Evolutionary conservation across 2,113 vertebrate genomes (phyloP).

Genomic region (Maccullochella peelii): DNA sequence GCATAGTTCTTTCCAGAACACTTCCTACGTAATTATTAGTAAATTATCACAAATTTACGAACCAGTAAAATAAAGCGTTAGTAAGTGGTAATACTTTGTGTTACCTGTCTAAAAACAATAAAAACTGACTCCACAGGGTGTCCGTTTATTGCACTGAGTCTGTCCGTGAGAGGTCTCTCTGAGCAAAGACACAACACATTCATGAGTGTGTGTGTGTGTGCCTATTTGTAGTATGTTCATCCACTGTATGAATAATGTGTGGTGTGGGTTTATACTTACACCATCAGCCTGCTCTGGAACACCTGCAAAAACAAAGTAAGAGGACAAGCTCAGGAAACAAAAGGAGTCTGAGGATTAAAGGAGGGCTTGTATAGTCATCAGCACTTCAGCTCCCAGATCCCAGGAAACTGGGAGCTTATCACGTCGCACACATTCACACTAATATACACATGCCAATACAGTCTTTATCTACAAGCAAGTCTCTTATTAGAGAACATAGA

Average conservation of each 20-base stretch:
- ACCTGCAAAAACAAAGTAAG: constrained; percentile 75
- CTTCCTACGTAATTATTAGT: neutral
- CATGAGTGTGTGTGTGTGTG: constrained; percentile 1
- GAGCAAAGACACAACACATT: constrained; percentile 37
- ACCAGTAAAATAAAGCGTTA: neutral
- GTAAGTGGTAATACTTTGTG: neutral
- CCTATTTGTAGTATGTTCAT: neutral
- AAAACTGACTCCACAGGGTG: constrained; percentile 11
- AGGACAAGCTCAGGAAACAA: constrained; percentile 60
- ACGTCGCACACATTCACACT: constrained; percentile 19
- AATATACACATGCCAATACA: constrained; percentile 1
- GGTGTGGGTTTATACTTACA: constrained; percentile 72
- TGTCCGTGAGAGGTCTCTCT: constrained; percentile 38
- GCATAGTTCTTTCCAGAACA: neutral
- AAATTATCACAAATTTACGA: neutral
- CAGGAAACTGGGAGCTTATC: constrained; percentile 44
- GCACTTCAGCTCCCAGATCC: constrained; percentile 5
- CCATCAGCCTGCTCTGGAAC: constrained; percentile 63
- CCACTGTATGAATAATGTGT: neutral
- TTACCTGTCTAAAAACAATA: constrained; percentile 39
- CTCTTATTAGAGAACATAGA: neutral
- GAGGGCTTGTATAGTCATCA: neutral
- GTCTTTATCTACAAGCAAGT: constrained; percentile 31
- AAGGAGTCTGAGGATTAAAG: constrained; percentile 41
- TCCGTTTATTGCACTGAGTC: constrained; percentile 21